Conservation (phyloP, 2,888 invertebrate species). For the Norana najaformis region DNA sequence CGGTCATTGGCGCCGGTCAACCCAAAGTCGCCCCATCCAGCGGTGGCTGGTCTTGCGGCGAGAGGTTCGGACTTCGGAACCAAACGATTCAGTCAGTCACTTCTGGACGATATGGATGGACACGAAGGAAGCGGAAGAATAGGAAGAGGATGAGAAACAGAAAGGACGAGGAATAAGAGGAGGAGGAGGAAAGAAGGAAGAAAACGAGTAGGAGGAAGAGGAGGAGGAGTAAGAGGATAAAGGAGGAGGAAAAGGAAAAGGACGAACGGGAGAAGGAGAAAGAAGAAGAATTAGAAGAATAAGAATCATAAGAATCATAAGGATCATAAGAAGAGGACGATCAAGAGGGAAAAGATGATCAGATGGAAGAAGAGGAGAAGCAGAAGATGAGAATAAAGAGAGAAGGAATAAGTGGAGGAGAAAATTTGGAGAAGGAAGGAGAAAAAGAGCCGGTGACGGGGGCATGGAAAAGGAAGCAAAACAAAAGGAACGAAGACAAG, state of each 20-base stretch:
- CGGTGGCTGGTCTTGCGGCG: background rate
- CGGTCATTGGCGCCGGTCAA: slow-evolving; percentile 9
- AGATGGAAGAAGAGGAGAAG: background rate
- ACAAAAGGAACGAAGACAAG: background rate
- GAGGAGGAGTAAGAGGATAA: too few relatives aligned
- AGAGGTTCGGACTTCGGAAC: background rate
- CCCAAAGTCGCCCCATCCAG: background rate
- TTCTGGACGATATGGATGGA: too few relatives aligned
- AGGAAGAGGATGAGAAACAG: too few relatives aligned
- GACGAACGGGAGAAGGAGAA: background rate
- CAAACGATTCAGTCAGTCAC: background rate
- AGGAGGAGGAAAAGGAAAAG: too few relatives aligned
- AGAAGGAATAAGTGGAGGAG: background rate
- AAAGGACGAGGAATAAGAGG: too few relatives aligned
- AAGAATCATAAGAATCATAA: background rate
- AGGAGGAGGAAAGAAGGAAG: too few relatives aligned
- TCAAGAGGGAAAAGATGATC: background rate
- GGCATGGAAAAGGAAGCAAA: background rate
- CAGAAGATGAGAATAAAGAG: background rate
- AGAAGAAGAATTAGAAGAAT: background rate
- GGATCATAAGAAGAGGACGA: background rate
- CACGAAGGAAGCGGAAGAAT: too few relatives aligned
- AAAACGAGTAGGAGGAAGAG: too few relatives aligned
- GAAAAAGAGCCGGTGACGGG: background rate
- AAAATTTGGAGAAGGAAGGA: background rate